Evolutionary conservation across 2,113 vertebrate species (phyloP).

Genomic region (Clarias magur): DNA sequence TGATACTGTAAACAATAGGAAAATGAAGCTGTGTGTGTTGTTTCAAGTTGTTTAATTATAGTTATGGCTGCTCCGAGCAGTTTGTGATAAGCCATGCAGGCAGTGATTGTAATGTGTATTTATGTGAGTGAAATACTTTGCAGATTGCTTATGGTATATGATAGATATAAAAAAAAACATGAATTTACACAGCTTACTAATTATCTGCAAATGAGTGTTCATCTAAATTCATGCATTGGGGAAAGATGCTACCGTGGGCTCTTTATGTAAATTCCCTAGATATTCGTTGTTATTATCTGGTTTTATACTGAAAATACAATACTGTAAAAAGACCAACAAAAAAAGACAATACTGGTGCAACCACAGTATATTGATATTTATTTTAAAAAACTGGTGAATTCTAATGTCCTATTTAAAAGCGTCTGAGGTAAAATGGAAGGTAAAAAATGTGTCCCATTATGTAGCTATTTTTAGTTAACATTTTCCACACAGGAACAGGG

Average conservation of each 20-base stretch:
- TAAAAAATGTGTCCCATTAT: not conserved
- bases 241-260: not conserved
- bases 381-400: not conserved
- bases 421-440: not conserved
- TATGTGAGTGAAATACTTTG: not conserved
- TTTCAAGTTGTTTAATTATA: slow-evolving; percentile 33
- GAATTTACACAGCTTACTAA: not conserved
- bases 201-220: not conserved
- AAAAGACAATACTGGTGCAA: no score
- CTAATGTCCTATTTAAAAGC: not conserved
- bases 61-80: slow-evolving; percentile 10
- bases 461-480: slow-evolving; percentile 3
- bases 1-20: slow-evolving; percentile 21
- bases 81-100: not conserved
- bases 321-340: no score
- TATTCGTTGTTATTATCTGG: not conserved
- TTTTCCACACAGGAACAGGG: slow-evolving; percentile 21
- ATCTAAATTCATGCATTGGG: not conserved
- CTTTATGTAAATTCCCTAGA: not conserved
- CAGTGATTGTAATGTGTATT: not conserved
- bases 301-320: not conserved
- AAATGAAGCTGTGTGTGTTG: slow-evolving; percentile 14
- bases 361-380: not conserved
- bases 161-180: not conserved
- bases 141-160: not conserved